These are phyloP conservation scores for Cyanistes caeruleus DNA, from an alignment of 2,113 vertebrate species.

Conservation along the genomic window DNA sequence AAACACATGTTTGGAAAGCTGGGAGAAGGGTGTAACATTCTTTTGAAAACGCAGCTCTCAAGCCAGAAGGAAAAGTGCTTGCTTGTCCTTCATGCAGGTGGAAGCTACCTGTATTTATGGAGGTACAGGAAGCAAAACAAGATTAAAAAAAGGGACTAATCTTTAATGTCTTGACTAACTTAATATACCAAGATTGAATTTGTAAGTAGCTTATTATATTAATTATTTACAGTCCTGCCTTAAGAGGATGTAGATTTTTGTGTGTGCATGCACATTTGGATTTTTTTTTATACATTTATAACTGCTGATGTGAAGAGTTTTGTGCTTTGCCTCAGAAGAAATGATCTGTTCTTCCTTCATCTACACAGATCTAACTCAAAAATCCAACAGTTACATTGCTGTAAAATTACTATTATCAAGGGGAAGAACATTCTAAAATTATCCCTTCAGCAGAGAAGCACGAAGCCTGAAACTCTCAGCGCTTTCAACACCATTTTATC, in stretches of 20 bases:
- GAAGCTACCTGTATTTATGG: neutral
- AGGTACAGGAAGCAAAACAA: neutral
- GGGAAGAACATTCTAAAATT: constrained; percentile 68
- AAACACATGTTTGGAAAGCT: neutral
- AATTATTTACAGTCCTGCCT: constrained; percentile 53
- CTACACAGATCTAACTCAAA: constrained; percentile 35
- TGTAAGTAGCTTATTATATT: constrained; percentile 29
- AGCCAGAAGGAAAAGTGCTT: neutral
- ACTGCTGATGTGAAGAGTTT: constrained; percentile 47
- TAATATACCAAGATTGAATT: neutral
- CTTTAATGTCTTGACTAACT: neutral
- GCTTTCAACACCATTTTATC: constrained; percentile 49
- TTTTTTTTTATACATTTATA: neutral
- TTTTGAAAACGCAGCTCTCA: constrained; percentile 1
- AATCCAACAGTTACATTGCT: constrained; percentile 51
- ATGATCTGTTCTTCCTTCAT: constrained; percentile 40
- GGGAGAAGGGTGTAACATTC: neutral
- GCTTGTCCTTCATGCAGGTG: neutral
- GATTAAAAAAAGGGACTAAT: neutral
- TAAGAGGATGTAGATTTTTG: constrained; percentile 29
- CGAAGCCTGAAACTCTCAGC: constrained; percentile 24
- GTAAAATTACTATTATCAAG: constrained; percentile 62
- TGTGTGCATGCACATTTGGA: neutral
- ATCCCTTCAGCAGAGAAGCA: constrained; percentile 25
- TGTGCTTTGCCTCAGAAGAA: constrained; percentile 24